A percentile compares a stretch with the other conserved stretches of the same genome.
Evolutionary conservation across 2,113 vertebrate genomes (phyloP).

Genomic region (Hippolais icterina): DNA sequence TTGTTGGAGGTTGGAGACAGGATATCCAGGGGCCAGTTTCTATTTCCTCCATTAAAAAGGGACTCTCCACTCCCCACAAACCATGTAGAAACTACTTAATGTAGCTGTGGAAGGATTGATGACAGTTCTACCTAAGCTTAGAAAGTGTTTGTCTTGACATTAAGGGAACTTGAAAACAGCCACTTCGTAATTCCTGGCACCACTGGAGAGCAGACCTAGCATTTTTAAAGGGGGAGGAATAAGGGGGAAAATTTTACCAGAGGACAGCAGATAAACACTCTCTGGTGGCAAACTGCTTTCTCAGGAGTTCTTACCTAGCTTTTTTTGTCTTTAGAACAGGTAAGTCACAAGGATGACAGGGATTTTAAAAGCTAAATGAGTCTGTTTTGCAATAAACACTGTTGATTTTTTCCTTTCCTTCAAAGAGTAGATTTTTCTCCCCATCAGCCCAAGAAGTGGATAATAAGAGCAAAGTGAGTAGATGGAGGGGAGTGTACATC

Average conservation of each 20-base stretch:
- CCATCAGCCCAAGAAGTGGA: background rate
- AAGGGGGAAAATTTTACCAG: background rate
- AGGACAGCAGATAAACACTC: background rate
- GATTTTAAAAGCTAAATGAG: background rate
- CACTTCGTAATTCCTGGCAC: background rate
- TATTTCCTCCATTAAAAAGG: background rate
- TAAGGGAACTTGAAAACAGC: background rate
- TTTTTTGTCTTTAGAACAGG: background rate
- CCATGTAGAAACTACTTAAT: background rate
- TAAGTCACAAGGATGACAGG: background rate
- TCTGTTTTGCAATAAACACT: background rate
- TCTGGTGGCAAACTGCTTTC: background rate
- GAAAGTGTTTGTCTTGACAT: background rate
- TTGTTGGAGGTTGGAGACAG: background rate
- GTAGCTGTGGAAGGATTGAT: background rate
- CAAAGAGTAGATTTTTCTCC: background rate
- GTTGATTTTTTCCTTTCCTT: background rate
- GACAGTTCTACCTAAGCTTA: background rate
- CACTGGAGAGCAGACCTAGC: background rate
- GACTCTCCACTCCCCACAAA: background rate
- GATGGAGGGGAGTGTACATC: fast-evolving
- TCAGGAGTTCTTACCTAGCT: background rate
- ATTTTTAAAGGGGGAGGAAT: conserved; percentile 14
- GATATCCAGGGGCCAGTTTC: background rate
- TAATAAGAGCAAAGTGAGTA: background rate